A percentile compares a stretch with the other conserved stretches of the same genome.
These are phyloP conservation scores for Megalurothrips usitatus DNA, from an alignment of 2,888 invertebrate species.

Conservation along the genomic window DNA sequence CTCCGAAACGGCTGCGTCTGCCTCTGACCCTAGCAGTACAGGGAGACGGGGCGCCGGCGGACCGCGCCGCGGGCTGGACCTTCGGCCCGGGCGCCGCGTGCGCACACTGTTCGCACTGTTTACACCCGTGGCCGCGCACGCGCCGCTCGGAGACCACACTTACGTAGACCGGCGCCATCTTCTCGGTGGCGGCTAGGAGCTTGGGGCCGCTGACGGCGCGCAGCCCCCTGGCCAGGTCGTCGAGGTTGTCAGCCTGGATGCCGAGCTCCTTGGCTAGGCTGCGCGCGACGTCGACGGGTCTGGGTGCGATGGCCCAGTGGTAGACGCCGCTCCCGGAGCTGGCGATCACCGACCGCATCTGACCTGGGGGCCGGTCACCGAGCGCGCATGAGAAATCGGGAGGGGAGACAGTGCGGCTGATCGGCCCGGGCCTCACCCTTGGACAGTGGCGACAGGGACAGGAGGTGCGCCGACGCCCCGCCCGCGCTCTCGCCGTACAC, in stretches of 20 bases:
- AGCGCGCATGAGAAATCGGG: no score
- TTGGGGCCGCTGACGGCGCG: neutral
- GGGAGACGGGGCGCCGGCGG: no score
- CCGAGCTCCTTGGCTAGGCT: neutral
- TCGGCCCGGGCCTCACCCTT: neutral
- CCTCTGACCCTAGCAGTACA: no score
- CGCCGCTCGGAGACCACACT: neutral
- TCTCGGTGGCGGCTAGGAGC: neutral
- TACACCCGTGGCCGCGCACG: no score
- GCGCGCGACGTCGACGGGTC: neutral
- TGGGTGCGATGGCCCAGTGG: neutral
- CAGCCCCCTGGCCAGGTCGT: neutral
- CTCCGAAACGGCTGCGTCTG: no score
- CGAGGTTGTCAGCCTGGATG: neutral
- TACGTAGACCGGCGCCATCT: neutral
- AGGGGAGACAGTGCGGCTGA: no score
- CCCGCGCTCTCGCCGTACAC: conserved; percentile 9
- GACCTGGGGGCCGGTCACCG: neutral
- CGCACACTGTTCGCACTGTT: neutral
- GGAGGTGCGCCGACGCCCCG: conserved; percentile 2
- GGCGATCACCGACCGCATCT: neutral
- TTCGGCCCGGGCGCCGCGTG: no score
- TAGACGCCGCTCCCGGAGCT: neutral
- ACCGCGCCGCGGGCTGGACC: no score
- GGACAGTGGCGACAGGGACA: neutral